These are phyloP conservation scores for Drosophila bifasciata DNA, from an alignment of 1,140 invertebrate genomes.

Conservation along the genomic window DNA sequence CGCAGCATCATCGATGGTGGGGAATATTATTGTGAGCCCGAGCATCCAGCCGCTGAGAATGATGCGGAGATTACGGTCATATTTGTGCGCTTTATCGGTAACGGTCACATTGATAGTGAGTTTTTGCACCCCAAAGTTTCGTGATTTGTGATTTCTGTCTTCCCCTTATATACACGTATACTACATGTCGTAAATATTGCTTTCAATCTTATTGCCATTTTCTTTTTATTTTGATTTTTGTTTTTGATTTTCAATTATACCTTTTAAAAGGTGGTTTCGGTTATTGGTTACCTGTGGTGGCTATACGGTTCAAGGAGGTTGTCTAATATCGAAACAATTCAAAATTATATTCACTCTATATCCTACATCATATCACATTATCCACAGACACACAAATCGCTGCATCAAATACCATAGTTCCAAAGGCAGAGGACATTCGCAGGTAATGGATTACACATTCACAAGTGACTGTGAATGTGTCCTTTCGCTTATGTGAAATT, in stretches of 20 bases:
- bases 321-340: background rate
- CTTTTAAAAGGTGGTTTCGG: constrained; percentile 31
- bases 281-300: too few relatives aligned
- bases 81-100: constrained; percentile 81
- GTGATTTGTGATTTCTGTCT: constrained; percentile 83
- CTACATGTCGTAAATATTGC: constrained; percentile 77
- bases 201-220: constrained; percentile 29
- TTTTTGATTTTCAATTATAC: constrained; percentile 20
- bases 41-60: constrained; percentile 48
- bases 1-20: constrained; percentile 83
- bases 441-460: too few relatives aligned
- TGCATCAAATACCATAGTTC: too few relatives aligned
- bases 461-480: too few relatives aligned
- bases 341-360: too few relatives aligned
- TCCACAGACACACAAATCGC: constrained; percentile 4
- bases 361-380: constrained; percentile 1
- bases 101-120: constrained; percentile 83
- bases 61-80: constrained; percentile 62
- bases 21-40: constrained; percentile 85
- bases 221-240: constrained; percentile 12
- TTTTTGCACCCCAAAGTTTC: constrained; percentile 83
- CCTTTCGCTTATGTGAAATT: too few relatives aligned
- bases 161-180: too few relatives aligned
- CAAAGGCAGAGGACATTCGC: too few relatives aligned
- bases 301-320: too few relatives aligned